A percentile compares a stretch with the other conserved stretches of the same genome.
Evolutionary conservation across 1,140 invertebrate genomes (phyloP).

Genomic region (Phymastichus coffea): DNA sequence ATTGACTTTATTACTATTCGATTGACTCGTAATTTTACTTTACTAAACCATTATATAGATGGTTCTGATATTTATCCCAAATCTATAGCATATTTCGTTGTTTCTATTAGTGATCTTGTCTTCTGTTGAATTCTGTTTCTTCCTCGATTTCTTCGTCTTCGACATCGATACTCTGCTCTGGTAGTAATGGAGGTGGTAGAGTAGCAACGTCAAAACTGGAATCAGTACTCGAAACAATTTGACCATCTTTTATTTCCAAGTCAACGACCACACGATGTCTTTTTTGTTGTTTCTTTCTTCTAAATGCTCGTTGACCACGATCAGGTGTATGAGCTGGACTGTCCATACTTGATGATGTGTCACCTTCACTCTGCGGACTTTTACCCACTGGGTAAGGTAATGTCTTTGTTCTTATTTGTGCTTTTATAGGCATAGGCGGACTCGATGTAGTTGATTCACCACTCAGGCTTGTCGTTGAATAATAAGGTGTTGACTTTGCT

Average conservation of each 20-base stretch:
- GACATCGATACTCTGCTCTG: conserved; percentile 60
- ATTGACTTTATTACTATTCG: not conserved
- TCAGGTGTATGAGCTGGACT: conserved; percentile 53
- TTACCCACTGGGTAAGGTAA: conserved; percentile 47
- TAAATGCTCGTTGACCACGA: conserved; percentile 46
- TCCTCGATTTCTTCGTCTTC: conserved; percentile 57
- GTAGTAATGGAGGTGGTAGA: conserved; percentile 66
- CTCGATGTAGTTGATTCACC: conserved; percentile 56
- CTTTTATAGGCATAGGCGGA: conserved; percentile 51
- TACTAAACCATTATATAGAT: too few relatives aligned
- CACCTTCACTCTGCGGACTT: conserved; percentile 54
- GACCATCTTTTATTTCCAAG: conserved; percentile 52
- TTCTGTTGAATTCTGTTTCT: too few relatives aligned
- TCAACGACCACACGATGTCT: conserved; percentile 52
- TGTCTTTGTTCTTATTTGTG: conserved; percentile 54
- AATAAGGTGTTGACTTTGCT: conserved; percentile 52
- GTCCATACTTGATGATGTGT: conserved; percentile 55
- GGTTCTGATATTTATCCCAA: too few relatives aligned
- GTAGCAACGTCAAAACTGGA: conserved; percentile 69
- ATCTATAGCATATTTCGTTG: too few relatives aligned
- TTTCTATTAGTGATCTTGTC: too few relatives aligned
- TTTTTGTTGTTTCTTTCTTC: conserved; percentile 50
- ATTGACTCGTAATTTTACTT: too few relatives aligned
- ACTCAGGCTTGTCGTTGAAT: conserved; percentile 54
- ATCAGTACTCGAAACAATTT: conserved; percentile 60